Evolutionary conservation across 2,888 invertebrate species (phyloP).

Genomic region (Doris montereyensis): DNA sequence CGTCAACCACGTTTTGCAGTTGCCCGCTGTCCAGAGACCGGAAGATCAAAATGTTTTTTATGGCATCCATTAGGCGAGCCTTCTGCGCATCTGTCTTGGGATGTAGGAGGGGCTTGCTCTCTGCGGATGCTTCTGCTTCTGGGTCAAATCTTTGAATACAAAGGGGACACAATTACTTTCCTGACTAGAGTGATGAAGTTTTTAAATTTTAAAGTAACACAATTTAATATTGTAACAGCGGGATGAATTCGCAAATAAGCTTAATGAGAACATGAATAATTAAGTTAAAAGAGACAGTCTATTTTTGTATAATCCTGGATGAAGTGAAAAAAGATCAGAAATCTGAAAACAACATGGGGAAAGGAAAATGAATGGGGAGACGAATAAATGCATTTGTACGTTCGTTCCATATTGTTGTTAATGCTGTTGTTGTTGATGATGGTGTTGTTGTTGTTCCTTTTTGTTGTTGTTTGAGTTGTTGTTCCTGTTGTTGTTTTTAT

Average conservation of each 20-base stretch:
- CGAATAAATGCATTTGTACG: neutral
- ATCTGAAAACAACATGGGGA: too few species aligned
- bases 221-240: too few species aligned
- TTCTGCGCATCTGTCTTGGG: slow-evolving; percentile 71
- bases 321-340: too few species aligned
- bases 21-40: slow-evolving; percentile 60
- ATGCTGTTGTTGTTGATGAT: too few species aligned
- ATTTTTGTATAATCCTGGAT: too few species aligned
- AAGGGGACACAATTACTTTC: too few species aligned
- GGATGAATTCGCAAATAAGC: too few species aligned
- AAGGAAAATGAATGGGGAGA: too few species aligned
- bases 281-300: too few species aligned
- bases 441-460: neutral
- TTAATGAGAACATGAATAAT: too few species aligned
- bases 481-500: neutral
- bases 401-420: neutral
- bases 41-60: slow-evolving; percentile 69
- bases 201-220: too few species aligned
- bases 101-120: slow-evolving; percentile 63
- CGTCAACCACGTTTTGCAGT: slow-evolving; percentile 68
- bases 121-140: slow-evolving; percentile 67
- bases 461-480: neutral
- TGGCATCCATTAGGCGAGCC: slow-evolving; percentile 63
- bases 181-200: too few species aligned
- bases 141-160: slow-evolving; percentile 71